A percentile compares a stretch with the other conserved stretches of the same genome.
These are phyloP conservation scores for Manis pentadactyla DNA, from an alignment of 2,797 vertebrate species.

Conservation along the genomic window DNA sequence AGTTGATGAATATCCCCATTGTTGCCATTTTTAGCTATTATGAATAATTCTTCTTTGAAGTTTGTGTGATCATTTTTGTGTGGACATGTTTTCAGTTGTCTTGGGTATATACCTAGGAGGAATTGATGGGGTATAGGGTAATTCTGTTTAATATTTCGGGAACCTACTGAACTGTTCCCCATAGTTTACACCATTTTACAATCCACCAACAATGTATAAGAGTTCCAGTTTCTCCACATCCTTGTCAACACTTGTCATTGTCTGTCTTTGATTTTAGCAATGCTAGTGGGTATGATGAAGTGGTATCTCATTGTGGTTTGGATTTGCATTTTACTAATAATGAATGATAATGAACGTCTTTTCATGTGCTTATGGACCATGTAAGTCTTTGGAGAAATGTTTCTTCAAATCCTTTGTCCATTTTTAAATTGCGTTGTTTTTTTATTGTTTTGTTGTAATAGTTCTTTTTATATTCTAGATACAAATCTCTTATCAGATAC, in stretches of 20 bases:
- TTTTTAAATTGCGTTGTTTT: conserved; percentile 45
- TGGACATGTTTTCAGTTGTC: not conserved
- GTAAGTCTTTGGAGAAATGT: conserved; percentile 1
- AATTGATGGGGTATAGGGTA: conserved; percentile 13
- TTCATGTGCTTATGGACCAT: not conserved
- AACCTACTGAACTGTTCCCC: not conserved
- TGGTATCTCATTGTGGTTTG: conserved; percentile 6
- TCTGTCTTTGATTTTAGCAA: conserved; percentile 20
- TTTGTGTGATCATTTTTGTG: not conserved
- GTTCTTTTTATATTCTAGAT: conserved; percentile 48
- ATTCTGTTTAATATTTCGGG: not conserved
- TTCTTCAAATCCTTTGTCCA: conserved; percentile 23
- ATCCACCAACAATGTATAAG: not conserved
- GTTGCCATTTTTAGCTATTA: not conserved
- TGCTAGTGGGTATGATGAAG: not conserved
- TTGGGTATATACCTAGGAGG: not conserved
- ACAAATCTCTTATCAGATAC: not conserved
- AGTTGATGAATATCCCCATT: not conserved
- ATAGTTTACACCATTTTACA: not conserved
- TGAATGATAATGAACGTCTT: conserved; percentile 4
- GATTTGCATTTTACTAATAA: conserved; percentile 38
- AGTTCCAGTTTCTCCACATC: not conserved
- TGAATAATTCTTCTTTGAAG: conserved; percentile 8
- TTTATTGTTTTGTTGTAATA: conserved; percentile 1
- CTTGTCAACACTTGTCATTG: not conserved